A percentile compares a stretch with the other conserved stretches of the same genome.
phyloP scores from a whole-genome alignment of 2,888 invertebrate species.

The Desoria tigrina region DNA sequence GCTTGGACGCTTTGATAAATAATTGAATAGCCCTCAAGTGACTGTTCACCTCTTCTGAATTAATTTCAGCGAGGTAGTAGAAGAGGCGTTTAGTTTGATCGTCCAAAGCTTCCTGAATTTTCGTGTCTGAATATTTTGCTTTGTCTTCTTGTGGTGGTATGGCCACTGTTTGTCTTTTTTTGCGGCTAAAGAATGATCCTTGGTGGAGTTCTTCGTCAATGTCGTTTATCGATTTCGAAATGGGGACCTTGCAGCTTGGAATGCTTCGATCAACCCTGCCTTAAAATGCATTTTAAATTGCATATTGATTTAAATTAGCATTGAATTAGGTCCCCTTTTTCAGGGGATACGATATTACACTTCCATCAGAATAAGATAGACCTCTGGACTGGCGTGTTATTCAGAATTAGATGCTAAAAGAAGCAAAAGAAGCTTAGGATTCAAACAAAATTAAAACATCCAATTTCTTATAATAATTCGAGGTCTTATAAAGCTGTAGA shows the following conservation, averaged over 20 bases:
- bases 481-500: too few relatives aligned
- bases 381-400: too few relatives aligned
- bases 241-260: not conserved
- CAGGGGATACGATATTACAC: too few relatives aligned
- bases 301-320: not conserved
- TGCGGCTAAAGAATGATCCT: not conserved
- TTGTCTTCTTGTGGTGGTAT: slow-evolving; percentile 19
- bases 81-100: slow-evolving; percentile 44
- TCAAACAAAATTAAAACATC: too few relatives aligned
- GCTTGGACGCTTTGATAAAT: slow-evolving; percentile 29
- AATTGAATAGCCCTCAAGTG: slow-evolving; percentile 33
- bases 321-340: too few relatives aligned
- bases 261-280: not conserved
- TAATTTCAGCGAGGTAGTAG: slow-evolving; percentile 41
- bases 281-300: not conserved
- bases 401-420: too few relatives aligned
- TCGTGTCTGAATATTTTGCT: slow-evolving; percentile 3
- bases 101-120: slow-evolving; percentile 26
- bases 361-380: too few relatives aligned
- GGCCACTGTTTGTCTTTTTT: slow-evolving; percentile 9
- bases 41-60: slow-evolving; percentile 34
- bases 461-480: too few relatives aligned
- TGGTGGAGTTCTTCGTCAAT: not conserved
- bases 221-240: not conserved
- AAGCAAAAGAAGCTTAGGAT: too few relatives aligned